A percentile compares a stretch with the other conserved stretches of the same genome.
phyloP scores from a whole-genome alignment of 1,140 invertebrate genomes.

The Xylocopa sonorina region DNA sequence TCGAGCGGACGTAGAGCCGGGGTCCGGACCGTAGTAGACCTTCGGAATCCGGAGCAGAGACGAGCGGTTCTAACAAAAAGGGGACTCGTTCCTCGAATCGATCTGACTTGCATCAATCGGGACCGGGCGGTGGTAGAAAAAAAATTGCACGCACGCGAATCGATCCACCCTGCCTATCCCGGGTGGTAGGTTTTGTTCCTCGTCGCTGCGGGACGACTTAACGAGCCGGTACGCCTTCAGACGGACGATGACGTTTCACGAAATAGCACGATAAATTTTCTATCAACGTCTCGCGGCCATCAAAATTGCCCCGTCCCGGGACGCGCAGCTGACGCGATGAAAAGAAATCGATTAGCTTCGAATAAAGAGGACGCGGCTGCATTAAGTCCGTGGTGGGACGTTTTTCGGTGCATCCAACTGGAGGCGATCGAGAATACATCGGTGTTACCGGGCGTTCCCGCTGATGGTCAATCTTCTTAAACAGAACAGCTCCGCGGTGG shows the following conservation, averaged over 20 bases:
- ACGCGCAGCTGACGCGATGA: not conserved
- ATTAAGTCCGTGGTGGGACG: no score
- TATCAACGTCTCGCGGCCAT: no score
- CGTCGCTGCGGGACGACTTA: slow-evolving; percentile 35
- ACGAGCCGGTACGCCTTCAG: slow-evolving; percentile 20
- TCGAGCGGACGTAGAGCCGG: slow-evolving; percentile 33
- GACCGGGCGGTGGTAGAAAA: slow-evolving; percentile 54
- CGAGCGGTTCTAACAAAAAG: slow-evolving; percentile 52
- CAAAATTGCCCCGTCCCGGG: no score
- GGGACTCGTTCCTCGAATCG: slow-evolving; percentile 57
- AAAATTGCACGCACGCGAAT: slow-evolving; percentile 55
- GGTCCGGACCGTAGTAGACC: not conserved
- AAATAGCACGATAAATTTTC: slow-evolving; percentile 5
- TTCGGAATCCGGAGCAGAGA: slow-evolving; percentile 47
- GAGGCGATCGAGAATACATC: slow-evolving; percentile 13
- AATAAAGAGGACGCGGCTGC: no score
- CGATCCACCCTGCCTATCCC: not conserved
- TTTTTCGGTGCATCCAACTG: not conserved
- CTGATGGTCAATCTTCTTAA: slow-evolving; percentile 56
- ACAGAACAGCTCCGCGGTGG: slow-evolving; percentile 27
- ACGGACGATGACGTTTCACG: not conserved
- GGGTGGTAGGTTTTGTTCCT: slow-evolving; percentile 25
- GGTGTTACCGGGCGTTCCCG: slow-evolving; percentile 9
- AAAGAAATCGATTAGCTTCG: not conserved
- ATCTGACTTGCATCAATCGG: slow-evolving; percentile 62